phyloP scores from a whole-genome alignment of 2,888 invertebrate genomes.

The Cheilosia urbana region DNA sequence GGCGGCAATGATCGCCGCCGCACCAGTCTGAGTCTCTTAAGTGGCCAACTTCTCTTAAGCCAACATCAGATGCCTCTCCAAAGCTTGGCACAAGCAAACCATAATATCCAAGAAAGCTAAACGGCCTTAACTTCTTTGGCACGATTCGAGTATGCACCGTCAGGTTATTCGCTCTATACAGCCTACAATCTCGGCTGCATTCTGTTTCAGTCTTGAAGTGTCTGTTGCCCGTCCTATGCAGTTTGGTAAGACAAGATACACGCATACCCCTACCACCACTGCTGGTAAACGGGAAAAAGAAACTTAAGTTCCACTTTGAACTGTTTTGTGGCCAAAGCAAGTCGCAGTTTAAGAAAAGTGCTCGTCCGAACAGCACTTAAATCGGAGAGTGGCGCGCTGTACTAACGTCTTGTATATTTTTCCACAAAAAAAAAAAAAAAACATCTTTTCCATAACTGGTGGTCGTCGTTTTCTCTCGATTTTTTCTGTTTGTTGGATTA shows the following conservation, averaged over 20 bases:
- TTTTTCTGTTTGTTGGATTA: conserved; percentile 48
- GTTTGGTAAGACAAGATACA: conserved; percentile 59
- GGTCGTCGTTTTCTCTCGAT: conserved; percentile 65
- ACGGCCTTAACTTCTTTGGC: conserved; percentile 65
- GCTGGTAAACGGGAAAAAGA: conserved; percentile 67
- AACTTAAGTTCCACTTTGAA: conserved; percentile 78
- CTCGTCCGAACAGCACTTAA: conserved; percentile 80
- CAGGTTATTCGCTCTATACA: not conserved
- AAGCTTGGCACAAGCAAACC: too few relatives aligned
- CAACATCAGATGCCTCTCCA: too few relatives aligned
- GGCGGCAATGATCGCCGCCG: conserved; percentile 6
- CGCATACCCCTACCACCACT: conserved; percentile 1
- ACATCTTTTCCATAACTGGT: conserved; percentile 24
- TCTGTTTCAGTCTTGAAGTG: conserved; percentile 47
- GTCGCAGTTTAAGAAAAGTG: conserved; percentile 81
- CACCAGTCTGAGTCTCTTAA: conserved; percentile 38
- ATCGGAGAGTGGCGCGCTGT: conserved; percentile 77
- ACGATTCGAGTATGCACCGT: conserved; percentile 17
- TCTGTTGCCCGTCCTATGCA: conserved; percentile 53
- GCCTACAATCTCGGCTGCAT: conserved; percentile 40
- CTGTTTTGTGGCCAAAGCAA: conserved; percentile 76
- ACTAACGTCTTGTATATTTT: conserved; percentile 43
- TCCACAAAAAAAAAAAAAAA: conserved; percentile 27
- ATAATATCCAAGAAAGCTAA: conserved; percentile 19
- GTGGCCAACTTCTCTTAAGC: not conserved